Evolutionary conservation across 1,140 invertebrate species (phyloP), one percentile per base, ranked within the genome.

Genomic region (Drosophila pseudoobscura): DNA sequence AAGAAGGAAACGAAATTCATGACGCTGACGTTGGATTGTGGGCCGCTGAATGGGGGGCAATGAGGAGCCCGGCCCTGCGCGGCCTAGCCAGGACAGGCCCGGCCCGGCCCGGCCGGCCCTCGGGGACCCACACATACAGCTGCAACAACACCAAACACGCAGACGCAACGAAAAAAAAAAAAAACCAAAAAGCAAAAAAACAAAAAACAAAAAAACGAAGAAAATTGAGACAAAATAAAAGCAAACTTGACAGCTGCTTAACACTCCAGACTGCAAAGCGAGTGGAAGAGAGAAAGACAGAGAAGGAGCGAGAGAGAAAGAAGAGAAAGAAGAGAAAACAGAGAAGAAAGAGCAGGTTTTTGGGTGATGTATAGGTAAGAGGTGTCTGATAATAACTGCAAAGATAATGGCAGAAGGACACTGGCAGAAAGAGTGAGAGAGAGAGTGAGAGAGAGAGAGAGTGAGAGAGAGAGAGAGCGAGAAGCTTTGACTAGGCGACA

Each of bases 1-100:
- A 63, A 56, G 35, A 75, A 71, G 62, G 57, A 80, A 76, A 55
- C 66, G 22, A 77, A 80, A 80, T 66, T 79, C 61, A 39, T 39
- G 35, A 39, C 35, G 35, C 35, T 39, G 35, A 39, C 11, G 35
- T 39, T 39, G 11, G 11, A 39, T 39, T 11, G 3, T 39, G 35
- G 11, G 20, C 20, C 20, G 20, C 35, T 39, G 11, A 39, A 13
- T 1, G 35, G 1, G 54, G 54, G 57, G 76, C 44, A 68, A 69
- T 50, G 62, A 70, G 45, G 65, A 69, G 51, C 63, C 65, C 63
- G 63, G 62, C 41, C 53, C 64, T 54, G 47, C 51, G 63, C 63
- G 65, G 51, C 65, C 65, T 68, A 73, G 57, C 45, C 13, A 58
- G 60, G 64, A 47, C 47, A 55, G 53, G 5, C 24, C 24, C 24